These are phyloP conservation scores for Pterocles orientalis DNA, from an alignment of 2,113 vertebrate species.

Conservation along the genomic window DNA sequence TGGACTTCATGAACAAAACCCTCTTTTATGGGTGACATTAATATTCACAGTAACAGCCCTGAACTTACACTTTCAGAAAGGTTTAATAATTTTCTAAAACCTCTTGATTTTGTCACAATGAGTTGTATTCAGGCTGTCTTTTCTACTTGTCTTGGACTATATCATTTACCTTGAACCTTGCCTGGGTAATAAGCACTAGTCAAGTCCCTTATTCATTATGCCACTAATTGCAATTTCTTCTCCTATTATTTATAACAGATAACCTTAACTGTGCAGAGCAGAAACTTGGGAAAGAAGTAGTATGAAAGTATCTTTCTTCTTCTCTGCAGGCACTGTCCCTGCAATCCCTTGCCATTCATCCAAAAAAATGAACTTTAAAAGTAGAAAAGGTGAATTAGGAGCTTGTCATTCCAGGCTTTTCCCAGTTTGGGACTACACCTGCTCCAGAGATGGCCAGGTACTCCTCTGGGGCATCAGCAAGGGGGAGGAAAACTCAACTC, in stretches of 20 bases:
- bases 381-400: neutral
- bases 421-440: rapidly evolving
- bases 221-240: constrained; percentile 25
- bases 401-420: neutral
- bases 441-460: neutral
- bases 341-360: neutral
- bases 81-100: constrained; percentile 60
- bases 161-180: neutral
- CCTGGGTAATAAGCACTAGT: neutral
- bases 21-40: constrained; percentile 39
- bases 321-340: neutral
- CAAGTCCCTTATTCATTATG: constrained; percentile 10
- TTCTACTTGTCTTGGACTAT: neutral
- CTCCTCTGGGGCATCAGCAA: neutral
- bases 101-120: constrained; percentile 64
- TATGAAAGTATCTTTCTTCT: neutral
- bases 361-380: neutral
- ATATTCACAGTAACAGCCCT: constrained; percentile 28
- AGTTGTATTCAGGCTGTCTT: constrained; percentile 12
- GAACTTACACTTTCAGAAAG: constrained; percentile 41
- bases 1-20: constrained; percentile 40
- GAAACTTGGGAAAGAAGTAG: neutral
- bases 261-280: neutral
- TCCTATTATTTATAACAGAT: neutral
- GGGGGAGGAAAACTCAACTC: neutral